A percentile compares a stretch with the other conserved stretches of the same genome.
These are phyloP conservation scores for Zaprionus nigranus DNA, from an alignment of 1,140 invertebrate genomes.

Conservation along the genomic window DNA sequence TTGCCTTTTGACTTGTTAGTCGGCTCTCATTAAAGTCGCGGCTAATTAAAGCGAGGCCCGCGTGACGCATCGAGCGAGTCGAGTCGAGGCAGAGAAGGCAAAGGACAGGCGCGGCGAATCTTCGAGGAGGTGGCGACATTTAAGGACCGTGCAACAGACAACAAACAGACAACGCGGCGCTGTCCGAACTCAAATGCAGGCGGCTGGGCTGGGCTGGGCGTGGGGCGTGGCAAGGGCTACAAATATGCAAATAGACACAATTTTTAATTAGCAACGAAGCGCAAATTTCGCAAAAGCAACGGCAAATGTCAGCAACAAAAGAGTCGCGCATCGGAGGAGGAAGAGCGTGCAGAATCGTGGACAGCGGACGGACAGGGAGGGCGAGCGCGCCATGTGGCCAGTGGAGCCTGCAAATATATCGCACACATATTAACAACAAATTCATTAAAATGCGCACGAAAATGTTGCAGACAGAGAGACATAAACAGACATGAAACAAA, in stretches of 20 bases:
- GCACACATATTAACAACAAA: slow-evolving; percentile 73
- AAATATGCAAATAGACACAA: slow-evolving; percentile 83
- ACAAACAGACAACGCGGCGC: slow-evolving; percentile 36
- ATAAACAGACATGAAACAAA: slow-evolving; percentile 63
- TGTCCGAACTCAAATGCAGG: slow-evolving; percentile 69
- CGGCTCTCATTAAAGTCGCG: slow-evolving; percentile 50
- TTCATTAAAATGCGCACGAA: slow-evolving; percentile 76
- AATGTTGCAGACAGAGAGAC: slow-evolving; percentile 30
- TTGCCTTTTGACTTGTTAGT: slow-evolving; percentile 49
- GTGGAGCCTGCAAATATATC: slow-evolving; percentile 53
- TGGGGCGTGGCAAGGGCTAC: slow-evolving; percentile 36
- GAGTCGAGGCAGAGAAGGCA: slow-evolving; percentile 11
- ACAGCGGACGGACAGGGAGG: not conserved
- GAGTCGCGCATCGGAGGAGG: slow-evolving; percentile 42
- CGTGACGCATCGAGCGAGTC: slow-evolving; percentile 31
- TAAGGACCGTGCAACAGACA: slow-evolving; percentile 57
- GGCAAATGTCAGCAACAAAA: slow-evolving; percentile 78
- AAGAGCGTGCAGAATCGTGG: slow-evolving; percentile 50
- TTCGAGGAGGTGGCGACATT: not conserved
- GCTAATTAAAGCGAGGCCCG: slow-evolving; percentile 48
- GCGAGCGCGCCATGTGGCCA: slow-evolving; percentile 9
- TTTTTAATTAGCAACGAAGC: slow-evolving; percentile 80
- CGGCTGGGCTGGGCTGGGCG: slow-evolving; percentile 20
- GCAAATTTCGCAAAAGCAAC: slow-evolving; percentile 69
- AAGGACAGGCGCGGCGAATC: slow-evolving; percentile 64